Evolutionary conservation across 2,888 invertebrate species (phyloP).

Genomic region (Neoitamus cyanurus): DNA sequence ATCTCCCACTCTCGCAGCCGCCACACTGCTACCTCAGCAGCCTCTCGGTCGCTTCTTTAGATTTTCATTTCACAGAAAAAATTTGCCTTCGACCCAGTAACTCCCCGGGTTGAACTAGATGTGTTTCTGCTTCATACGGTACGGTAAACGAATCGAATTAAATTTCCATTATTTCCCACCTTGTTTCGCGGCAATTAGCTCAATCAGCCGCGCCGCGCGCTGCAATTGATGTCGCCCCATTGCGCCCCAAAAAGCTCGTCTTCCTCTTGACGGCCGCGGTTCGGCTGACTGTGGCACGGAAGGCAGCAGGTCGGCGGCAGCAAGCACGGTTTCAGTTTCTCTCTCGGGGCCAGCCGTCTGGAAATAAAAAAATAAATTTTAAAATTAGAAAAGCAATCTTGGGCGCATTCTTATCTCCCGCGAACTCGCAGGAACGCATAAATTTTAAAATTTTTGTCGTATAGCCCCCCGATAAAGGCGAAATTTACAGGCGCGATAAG

Average conservation of each 20-base stretch:
- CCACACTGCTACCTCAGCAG: neutral
- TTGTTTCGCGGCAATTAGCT: neutral
- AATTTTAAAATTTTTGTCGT: neutral
- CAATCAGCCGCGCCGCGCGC: neutral
- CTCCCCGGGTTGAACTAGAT: neutral
- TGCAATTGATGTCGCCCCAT: constrained; percentile 16
- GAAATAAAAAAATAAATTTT: neutral
- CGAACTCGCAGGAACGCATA: neutral
- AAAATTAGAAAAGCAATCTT: constrained; percentile 1
- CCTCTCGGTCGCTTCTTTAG: constrained; percentile 5
- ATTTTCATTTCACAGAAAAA: constrained; percentile 20
- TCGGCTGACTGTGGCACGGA: neutral
- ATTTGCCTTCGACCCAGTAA: constrained; percentile 22
- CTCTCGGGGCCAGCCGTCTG: neutral
- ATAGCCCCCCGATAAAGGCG: neutral
- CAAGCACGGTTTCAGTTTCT: neutral
- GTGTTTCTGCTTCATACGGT: neutral
- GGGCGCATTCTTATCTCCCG: neutral
- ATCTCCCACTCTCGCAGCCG: neutral
- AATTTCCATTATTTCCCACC: constrained; percentile 25
- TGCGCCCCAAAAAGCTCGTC: neutral
- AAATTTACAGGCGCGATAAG: neutral
- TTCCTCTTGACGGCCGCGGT: neutral
- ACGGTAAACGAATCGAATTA: neutral
- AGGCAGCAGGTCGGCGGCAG: neutral